Percentiles rank a stretch among this genome's conserved stretches.
phyloP scores from a whole-genome alignment of 2,113 vertebrate genomes.

The Notothenia coriiceps region DNA sequence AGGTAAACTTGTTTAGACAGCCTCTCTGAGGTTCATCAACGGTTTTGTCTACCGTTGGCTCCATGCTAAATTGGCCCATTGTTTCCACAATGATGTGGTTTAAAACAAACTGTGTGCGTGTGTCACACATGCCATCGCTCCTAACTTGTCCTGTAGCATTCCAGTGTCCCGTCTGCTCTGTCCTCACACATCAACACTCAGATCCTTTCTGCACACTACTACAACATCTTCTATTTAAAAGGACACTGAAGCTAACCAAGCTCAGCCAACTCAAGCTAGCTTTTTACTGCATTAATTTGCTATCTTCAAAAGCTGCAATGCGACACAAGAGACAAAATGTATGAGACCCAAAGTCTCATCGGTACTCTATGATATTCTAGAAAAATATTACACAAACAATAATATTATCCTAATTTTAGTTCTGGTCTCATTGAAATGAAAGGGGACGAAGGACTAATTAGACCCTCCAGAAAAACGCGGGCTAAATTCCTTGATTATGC shows the following conservation, averaged over 20 bases:
- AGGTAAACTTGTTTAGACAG: neutral
- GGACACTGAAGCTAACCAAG: too few species aligned
- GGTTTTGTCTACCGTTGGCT: neutral
- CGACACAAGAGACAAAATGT: too few species aligned
- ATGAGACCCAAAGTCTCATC: too few species aligned
- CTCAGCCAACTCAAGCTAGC: too few species aligned
- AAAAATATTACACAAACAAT: too few species aligned
- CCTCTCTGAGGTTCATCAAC: neutral
- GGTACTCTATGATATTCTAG: too few species aligned
- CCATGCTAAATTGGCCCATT: neutral
- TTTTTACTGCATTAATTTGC: too few species aligned
- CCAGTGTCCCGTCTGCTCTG: slow-evolving; percentile 17
- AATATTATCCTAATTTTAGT: too few species aligned
- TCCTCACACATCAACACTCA: slow-evolving; percentile 9
- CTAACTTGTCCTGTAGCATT: slow-evolving; percentile 33
- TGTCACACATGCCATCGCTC: slow-evolving; percentile 31
- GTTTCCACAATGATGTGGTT: slow-evolving; percentile 9
- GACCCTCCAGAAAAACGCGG: too few species aligned
- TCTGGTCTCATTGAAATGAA: neutral
- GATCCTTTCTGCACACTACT: neutral
- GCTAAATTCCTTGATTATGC: too few species aligned
- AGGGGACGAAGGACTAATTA: neutral
- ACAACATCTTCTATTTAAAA: too few species aligned
- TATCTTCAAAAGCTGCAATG: too few species aligned
- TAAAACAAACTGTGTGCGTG: neutral